Evolutionary conservation across 2,888 invertebrate genomes (phyloP), one percentile per base, ranked within the genome.

Genomic region (Carabus problematicus): DNA sequence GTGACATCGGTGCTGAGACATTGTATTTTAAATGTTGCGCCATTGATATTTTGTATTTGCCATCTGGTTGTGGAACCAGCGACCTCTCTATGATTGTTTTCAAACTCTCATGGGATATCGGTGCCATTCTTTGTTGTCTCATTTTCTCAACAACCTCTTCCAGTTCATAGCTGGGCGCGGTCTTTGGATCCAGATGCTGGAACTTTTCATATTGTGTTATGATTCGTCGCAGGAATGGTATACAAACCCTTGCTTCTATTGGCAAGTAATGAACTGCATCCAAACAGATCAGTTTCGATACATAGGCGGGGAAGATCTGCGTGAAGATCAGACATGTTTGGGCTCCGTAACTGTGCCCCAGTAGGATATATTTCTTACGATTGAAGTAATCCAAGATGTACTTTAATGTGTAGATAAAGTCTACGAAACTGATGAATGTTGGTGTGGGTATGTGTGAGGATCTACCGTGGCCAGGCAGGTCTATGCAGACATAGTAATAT

Each of bases 401-500:
- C 47, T 68, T 66, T 3, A 71, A 9, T 8, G 14, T 41, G 45
- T n/a, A 80, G 8, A 85, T 75, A 71, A 84, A 77, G 72, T 86
- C 84, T 12, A 82, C 77, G 0, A 79, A 71, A 49, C 80, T 79
- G 43, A 69, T 3, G 41, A 62, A 56, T 9, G 56, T 12, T 39
- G 70, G 16, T 14, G 56, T 16, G 0, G 84, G 84, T 16, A 82
- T 79, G 1, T 81, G 81, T 64, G 84, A 84, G 0, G 86, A 86
- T 9, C 76, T 80, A 0, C 86, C 86, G 59, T 82, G 85, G 0
- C 88, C 86, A 0, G 87, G 87, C 0, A 86, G 75, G 72, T 87
- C 87, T 49, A 80, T 75, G 61, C 77, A 76, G 7, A 79, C 77
- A 71, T 63, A 83, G 72, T 58, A 82, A 75, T 49, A 76, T 14